Evolutionary conservation across 2,888 invertebrate species (phyloP), one percentile per base, ranked within the genome.

Genomic region (Scaptomyza flava): DNA sequence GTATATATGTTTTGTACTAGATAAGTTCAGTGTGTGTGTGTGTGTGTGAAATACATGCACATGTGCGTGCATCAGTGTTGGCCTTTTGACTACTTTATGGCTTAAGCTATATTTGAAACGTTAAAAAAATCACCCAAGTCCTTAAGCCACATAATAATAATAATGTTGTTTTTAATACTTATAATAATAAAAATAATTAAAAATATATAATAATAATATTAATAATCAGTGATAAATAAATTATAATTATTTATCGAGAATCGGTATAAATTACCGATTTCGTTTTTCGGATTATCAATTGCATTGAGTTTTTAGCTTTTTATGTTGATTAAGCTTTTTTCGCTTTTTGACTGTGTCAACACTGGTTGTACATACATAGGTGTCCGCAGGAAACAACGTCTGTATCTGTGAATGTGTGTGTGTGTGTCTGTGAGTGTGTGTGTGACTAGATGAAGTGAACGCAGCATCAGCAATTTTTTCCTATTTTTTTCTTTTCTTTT

Each of bases 391-490:
- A 73, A 50, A 6, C 34, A 73, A 60, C 60, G 60, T 60, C 45
- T 57, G 17, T 62, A 58, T 71, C 62, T 77, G 68, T 54, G 38
- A 59, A 57, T 75, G 68, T 78, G 73, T 52, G 0, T 75, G 66
- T 77, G 64, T 54, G 38, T 62, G 67, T 75, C 66, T 78, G 73
- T 52, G 77, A 59, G 64, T 54, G 38, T 62, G 67, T 75, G 68
- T 78, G 73, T 52, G 77, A 59, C 82, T 82, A 78, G 69, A 78
- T 72, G 68, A 81, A 80, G 79, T 68, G 72, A 81, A 74, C 76
- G 65, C 61, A 48, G 70, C 77, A 77, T 77, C 76, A 77, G 76
- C 67, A 67, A 54, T 67, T 72, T 69, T 72, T 56, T 50, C 36
- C 62, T 52, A 42, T 45, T 14, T 45, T 53, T 53, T 14, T 45